A percentile compares a stretch with the other conserved stretches of the same genome.
Conservation (phyloP, 53 echinoderm and acorn worm species). For the Temnopleurus reevesii region DNA sequence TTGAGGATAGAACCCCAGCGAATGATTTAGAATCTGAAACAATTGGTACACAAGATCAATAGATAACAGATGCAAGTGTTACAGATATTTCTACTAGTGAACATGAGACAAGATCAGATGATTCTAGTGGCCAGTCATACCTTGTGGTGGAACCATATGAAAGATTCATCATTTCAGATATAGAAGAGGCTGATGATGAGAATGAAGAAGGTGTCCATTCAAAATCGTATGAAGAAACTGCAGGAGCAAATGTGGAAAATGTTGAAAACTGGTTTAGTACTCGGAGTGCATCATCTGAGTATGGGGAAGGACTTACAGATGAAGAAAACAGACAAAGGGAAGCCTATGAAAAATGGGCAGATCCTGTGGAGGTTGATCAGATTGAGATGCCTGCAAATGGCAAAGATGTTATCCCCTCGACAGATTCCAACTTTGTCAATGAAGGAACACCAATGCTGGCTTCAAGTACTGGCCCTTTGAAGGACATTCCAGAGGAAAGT, state of each 20-base stretch:
- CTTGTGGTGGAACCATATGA: slow-evolving; percentile 22
- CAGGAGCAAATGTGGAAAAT: neutral
- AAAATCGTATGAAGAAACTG: neutral
- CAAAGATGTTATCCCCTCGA: neutral
- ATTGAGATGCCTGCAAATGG: neutral
- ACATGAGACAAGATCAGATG: slow-evolving; percentile 19
- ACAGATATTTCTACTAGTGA: slow-evolving; percentile 16
- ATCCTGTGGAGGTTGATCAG: neutral
- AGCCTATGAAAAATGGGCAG: slow-evolving; percentile 46
- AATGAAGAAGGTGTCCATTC: neutral
- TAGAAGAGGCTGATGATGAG: slow-evolving; percentile 10
- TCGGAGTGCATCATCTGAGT: neutral
- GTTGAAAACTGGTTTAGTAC: slow-evolving; percentile 17
- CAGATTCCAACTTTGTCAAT: neutral
- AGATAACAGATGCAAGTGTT: neutral
- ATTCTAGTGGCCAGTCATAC: slow-evolving; percentile 16
- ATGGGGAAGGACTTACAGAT: slow-evolving; percentile 1
- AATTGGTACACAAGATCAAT: neutral
- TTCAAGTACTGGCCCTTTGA: neutral
- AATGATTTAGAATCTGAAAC: slow-evolving; percentile 21
- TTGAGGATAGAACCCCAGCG: neutral
- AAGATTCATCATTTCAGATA: slow-evolving; percentile 20
- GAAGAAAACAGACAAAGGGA: slow-evolving; percentile 30
- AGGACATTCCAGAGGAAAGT: neutral
- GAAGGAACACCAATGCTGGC: neutral